A percentile compares a stretch with the other conserved stretches of the same genome.
phyloP scores from a whole-genome alignment of 2,113 vertebrate genomes.

The Muscicapa adusta region DNA sequence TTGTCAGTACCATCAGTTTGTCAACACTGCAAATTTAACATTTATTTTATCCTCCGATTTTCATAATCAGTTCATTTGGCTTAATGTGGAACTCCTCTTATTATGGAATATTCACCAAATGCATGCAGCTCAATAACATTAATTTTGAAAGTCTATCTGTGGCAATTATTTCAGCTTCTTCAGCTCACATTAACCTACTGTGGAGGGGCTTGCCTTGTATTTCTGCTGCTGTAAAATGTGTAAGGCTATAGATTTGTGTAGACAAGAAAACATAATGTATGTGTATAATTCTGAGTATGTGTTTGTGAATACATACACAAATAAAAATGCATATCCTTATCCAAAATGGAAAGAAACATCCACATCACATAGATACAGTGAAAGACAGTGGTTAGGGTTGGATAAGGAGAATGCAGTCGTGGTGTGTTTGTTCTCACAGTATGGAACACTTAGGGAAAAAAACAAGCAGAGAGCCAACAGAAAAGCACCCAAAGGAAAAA shows the following conservation, averaged over 20 bases:
- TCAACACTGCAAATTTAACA: not conserved
- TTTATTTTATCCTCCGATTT: not conserved
- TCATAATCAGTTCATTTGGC: not conserved
- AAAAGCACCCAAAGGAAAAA: constrained; percentile 49
- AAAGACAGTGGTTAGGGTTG: not conserved
- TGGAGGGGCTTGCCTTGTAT: not conserved
- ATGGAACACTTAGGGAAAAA: not conserved
- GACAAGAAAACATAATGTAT: not conserved
- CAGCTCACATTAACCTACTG: not conserved
- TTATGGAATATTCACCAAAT: not conserved
- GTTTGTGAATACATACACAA: not conserved
- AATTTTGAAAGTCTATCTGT: not conserved
- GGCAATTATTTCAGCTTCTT: not conserved
- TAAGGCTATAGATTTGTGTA: not conserved
- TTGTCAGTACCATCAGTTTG: not conserved
- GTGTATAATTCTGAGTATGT: not conserved
- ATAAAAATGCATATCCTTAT: not conserved
- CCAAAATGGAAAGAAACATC: not conserved
- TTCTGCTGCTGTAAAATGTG: not conserved
- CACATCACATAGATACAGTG: not conserved
- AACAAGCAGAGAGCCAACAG: not conserved
- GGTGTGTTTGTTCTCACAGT: not conserved
- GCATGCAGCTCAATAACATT: not conserved
- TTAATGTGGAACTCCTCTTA: not conserved
- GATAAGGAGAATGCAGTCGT: not conserved